phyloP scores from a whole-genome alignment of 2,797 vertebrate genomes.

The Telmatherina bonti region DNA sequence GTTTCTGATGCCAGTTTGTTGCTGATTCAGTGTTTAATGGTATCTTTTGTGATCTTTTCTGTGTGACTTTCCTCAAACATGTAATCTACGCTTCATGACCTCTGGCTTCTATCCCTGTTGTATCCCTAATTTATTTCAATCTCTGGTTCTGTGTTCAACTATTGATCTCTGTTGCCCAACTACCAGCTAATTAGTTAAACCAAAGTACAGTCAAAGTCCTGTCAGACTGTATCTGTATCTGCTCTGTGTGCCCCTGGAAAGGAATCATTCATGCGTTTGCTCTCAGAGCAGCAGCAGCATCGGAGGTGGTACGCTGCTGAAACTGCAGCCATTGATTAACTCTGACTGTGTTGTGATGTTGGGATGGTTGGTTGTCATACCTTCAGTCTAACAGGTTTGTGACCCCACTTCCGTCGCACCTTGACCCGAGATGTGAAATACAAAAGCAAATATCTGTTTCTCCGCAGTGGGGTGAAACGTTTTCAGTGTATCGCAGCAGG shows the following conservation, averaged over 20 bases:
- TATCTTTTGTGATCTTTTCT: constrained; percentile 8
- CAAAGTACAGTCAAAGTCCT: constrained; percentile 34
- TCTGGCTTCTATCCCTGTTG: constrained; percentile 8
- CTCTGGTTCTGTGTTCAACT: constrained; percentile 38
- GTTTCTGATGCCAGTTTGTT: background rate
- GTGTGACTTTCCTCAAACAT: constrained; percentile 3
- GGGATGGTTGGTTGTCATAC: constrained; percentile 45
- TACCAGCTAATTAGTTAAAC: constrained; percentile 60
- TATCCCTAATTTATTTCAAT: constrained; percentile 54
- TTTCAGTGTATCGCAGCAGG: constrained; percentile 13
- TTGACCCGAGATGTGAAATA: constrained; percentile 43
- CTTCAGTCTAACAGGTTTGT: constrained; percentile 33
- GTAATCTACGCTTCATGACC: background rate
- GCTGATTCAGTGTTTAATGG: background rate
- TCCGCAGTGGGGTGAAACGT: constrained; percentile 32
- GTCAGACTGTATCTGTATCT: constrained; percentile 39
- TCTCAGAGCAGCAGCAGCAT: constrained; percentile 34
- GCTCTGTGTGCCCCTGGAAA: constrained; percentile 44
- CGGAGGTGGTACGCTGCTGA: constrained; percentile 11
- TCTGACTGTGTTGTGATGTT: constrained; percentile 39
- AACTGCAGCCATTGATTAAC: constrained; percentile 50
- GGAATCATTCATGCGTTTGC: constrained; percentile 28
- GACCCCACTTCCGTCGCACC: constrained; percentile 54
- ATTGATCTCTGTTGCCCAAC: constrained; percentile 54
- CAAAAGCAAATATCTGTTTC: constrained; percentile 27